Conservation (phyloP, 2,888 invertebrate species). For the Sthenelais limicola region DNA sequence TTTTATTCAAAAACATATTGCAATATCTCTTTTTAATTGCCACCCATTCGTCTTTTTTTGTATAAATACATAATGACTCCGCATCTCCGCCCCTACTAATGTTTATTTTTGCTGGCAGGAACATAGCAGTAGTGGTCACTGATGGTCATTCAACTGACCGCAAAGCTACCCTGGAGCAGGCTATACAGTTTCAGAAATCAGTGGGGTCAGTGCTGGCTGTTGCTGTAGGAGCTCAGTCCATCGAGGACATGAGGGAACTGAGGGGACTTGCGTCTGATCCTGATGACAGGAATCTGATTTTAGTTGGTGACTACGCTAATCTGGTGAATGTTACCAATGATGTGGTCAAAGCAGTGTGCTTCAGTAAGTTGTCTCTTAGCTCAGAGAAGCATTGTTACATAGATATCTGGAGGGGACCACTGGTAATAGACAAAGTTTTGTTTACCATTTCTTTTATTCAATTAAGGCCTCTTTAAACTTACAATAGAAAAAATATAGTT, state of each 20-base stretch:
- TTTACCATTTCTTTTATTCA: too few relatives aligned
- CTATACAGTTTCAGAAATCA: background rate
- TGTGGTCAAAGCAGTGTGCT: constrained; percentile 46
- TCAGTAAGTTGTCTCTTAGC: constrained; percentile 47
- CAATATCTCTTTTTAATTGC: too few relatives aligned
- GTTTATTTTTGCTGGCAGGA: background rate
- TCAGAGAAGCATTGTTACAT: too few relatives aligned
- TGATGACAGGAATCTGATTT: constrained; percentile 48
- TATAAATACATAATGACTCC: too few relatives aligned
- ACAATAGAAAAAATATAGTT: too few relatives aligned
- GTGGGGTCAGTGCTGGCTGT: constrained; percentile 39
- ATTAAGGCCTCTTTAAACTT: too few relatives aligned
- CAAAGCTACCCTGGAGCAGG: constrained; percentile 9
- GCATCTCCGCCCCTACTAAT: too few relatives aligned
- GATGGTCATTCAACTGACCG: constrained; percentile 23
- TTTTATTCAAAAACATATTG: too few relatives aligned
- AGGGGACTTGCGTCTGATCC: constrained; percentile 50
- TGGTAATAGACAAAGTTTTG: too few relatives aligned
- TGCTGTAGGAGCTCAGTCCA: constrained; percentile 42
- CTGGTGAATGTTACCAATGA: constrained; percentile 42
- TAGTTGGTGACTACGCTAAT: constrained; percentile 41
- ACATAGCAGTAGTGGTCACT: constrained; percentile 21
- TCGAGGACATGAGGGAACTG: constrained; percentile 45
- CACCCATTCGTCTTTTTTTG: too few relatives aligned
- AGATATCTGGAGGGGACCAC: too few relatives aligned